phyloP scores from a whole-genome alignment of 2,113 vertebrate genomes.

The Phalacrocorax carbo region DNA sequence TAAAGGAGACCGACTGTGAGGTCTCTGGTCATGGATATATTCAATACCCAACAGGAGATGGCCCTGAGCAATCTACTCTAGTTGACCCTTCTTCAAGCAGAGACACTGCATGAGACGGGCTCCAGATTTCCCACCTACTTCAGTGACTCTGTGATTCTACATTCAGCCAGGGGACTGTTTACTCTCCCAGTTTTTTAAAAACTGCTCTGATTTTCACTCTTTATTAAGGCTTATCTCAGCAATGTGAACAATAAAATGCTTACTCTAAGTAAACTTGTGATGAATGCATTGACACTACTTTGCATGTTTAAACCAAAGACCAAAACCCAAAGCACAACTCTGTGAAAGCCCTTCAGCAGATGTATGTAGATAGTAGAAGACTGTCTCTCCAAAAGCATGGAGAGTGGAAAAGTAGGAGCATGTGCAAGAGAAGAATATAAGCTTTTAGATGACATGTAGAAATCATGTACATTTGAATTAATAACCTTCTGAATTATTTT shows the following conservation, averaged over 20 bases:
- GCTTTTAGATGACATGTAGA: not conserved
- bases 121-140: accelerated
- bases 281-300: not conserved
- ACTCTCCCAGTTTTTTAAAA: not conserved
- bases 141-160: not conserved
- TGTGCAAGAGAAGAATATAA: accelerated
- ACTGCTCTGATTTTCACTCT: not conserved
- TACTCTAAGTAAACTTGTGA: not conserved
- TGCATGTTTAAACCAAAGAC: not conserved
- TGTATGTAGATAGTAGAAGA: not conserved
- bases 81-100: not conserved
- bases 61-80: not conserved
- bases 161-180: not conserved
- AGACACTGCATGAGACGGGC: not conserved
- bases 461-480: not conserved
- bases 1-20: not conserved
- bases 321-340: not conserved
- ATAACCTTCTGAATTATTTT: not conserved
- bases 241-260: not conserved
- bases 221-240: not conserved
- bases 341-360: not conserved
- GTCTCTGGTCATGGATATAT: not conserved
- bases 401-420: not conserved
- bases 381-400: not conserved
- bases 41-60: not conserved